phyloP scores from a whole-genome alignment of 1,140 invertebrate genomes.

The Nephotettix cincticeps region DNA sequence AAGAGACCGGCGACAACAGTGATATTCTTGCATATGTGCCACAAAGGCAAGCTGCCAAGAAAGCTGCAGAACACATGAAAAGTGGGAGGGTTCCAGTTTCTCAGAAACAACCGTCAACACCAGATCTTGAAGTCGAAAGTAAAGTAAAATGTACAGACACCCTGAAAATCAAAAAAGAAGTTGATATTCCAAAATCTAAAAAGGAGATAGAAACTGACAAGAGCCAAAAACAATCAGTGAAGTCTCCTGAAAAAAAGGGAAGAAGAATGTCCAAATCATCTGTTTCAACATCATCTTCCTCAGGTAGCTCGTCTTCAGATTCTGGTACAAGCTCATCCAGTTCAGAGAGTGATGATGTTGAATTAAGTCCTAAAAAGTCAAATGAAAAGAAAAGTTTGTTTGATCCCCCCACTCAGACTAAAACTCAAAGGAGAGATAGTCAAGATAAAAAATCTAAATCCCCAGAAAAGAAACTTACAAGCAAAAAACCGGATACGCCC shows the following conservation, averaged over 20 bases:
- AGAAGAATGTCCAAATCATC: slow-evolving; percentile 39
- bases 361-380: slow-evolving; percentile 45
- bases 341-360: slow-evolving; percentile 53
- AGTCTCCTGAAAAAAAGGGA: slow-evolving; percentile 32
- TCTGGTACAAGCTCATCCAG: slow-evolving; percentile 52
- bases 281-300: slow-evolving; percentile 48
- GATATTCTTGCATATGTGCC: slow-evolving; percentile 83
- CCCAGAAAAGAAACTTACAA: slow-evolving; percentile 26
- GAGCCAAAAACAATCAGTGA: slow-evolving; percentile 30
- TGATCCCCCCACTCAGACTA: slow-evolving; percentile 31
- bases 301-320: slow-evolving; percentile 50
- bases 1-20: slow-evolving; percentile 59
- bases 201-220: slow-evolving; percentile 38
- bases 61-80: slow-evolving; percentile 83
- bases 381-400: slow-evolving; percentile 35
- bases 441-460: slow-evolving; percentile 34
- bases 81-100: slow-evolving; percentile 57
- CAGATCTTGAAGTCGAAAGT: slow-evolving; percentile 44
- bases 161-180: slow-evolving; percentile 31
- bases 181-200: slow-evolving; percentile 34
- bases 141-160: slow-evolving; percentile 25
- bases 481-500: slow-evolving; percentile 49
- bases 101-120: slow-evolving; percentile 41
- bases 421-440: slow-evolving; percentile 22
- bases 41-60: slow-evolving; percentile 86